These are phyloP conservation scores for Melipona quadrifasciata DNA, from an alignment of 1,140 invertebrate genomes.

Conservation along the genomic window DNA sequence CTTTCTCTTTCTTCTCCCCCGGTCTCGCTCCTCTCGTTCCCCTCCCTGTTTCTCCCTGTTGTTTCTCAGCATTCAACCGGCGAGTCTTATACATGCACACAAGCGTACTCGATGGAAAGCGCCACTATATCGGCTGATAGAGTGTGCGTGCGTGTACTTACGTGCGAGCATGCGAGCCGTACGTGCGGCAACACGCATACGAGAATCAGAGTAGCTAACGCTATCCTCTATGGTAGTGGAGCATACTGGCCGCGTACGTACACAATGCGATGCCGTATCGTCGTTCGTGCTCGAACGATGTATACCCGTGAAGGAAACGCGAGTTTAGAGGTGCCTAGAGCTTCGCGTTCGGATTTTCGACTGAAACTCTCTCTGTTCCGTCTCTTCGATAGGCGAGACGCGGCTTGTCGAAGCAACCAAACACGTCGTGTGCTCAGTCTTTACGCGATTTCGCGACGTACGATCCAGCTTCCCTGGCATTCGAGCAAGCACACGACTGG, in stretches of 20 bases:
- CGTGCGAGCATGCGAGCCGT: conserved; percentile 57
- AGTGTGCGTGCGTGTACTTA: conserved; percentile 55
- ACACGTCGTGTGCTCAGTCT: conserved; percentile 45
- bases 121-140: not conserved
- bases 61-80: conserved; percentile 55
- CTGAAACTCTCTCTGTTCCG: not conserved
- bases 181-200: conserved; percentile 23
- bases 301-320: conserved; percentile 9
- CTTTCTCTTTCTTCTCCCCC: conserved; percentile 4
- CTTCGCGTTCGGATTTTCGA: not conserved
- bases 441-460: conserved; percentile 39
- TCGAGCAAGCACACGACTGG: conserved; percentile 27
- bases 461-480: conserved; percentile 29
- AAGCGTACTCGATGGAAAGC: conserved; percentile 5
- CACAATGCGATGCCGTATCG: conserved; percentile 9
- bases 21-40: conserved; percentile 1
- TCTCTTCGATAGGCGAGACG: conserved; percentile 15
- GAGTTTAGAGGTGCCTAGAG: not conserved
- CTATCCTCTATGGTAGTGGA: conserved; percentile 54
- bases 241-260: conserved; percentile 38
- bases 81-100: conserved; percentile 31
- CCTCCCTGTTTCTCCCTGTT: conserved; percentile 34
- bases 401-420: conserved; percentile 38
- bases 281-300: conserved; percentile 6
- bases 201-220: conserved; percentile 48